Percentiles rank a stretch among this genome's conserved stretches.
phyloP scores from a whole-genome alignment of 2,888 invertebrate genomes.

The Diplazon laetatorius region DNA sequence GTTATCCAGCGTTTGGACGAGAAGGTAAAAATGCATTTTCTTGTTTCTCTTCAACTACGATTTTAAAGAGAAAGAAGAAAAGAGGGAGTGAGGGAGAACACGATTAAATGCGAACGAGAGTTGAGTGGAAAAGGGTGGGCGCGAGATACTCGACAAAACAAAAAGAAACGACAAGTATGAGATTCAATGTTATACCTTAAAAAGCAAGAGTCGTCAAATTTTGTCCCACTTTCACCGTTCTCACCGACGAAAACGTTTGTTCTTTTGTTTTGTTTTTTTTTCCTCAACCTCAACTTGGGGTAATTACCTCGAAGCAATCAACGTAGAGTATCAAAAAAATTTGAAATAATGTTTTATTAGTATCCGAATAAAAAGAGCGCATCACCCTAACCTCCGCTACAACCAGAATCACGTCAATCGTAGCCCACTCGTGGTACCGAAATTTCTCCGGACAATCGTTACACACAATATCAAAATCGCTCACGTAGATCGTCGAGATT shows the following conservation, averaged over 20 bases:
- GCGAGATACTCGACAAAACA: slow-evolving; percentile 39
- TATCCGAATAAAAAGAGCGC: too few relatives aligned
- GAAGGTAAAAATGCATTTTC: too few relatives aligned
- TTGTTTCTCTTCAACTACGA: too few relatives aligned
- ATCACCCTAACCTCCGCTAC: too few relatives aligned
- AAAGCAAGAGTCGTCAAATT: slow-evolving; percentile 53
- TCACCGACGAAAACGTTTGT: background rate
- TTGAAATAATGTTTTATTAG: too few relatives aligned
- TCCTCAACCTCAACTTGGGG: too few relatives aligned
- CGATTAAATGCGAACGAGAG: slow-evolving; percentile 60
- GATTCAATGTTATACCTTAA: slow-evolving; percentile 31
- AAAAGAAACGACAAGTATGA: slow-evolving; percentile 35
- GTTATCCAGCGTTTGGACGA: too few relatives aligned
- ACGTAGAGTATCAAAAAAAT: background rate
- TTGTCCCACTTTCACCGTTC: slow-evolving; percentile 48
- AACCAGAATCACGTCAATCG: too few relatives aligned
- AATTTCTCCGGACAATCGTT: too few relatives aligned
- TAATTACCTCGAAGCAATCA: too few relatives aligned
- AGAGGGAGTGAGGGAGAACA: slow-evolving; percentile 22
- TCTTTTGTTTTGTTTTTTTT: background rate
- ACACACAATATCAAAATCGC: too few relatives aligned
- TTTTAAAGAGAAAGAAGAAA: slow-evolving; percentile 45
- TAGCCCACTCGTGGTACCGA: too few relatives aligned
- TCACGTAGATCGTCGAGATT: background rate
- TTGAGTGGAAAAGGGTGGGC: slow-evolving; percentile 42